Conservation (phyloP, 2,888 invertebrate genomes). For the Latheticus oryzae region DNA sequence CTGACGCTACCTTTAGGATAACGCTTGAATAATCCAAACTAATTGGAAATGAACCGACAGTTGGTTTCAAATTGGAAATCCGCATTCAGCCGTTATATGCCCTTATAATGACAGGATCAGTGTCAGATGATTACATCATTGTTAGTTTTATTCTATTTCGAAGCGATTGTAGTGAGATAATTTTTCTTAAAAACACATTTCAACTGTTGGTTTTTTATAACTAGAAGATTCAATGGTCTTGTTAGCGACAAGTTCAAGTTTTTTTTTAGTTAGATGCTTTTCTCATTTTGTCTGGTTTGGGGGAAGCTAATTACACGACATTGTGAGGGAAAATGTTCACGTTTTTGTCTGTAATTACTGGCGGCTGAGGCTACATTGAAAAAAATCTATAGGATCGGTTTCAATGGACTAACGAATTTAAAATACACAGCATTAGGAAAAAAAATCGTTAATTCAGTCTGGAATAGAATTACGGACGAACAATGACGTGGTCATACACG, state of each 20-base stretch:
- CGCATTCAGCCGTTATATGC: slow-evolving; percentile 42
- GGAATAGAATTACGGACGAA: no score
- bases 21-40: slow-evolving; percentile 37
- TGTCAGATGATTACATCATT: slow-evolving; percentile 43
- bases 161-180: slow-evolving; percentile 6
- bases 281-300: slow-evolving; percentile 4
- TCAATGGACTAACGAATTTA: slow-evolving; percentile 1
- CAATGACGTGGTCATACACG: no score
- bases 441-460: no score
- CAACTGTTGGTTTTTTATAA: not conserved
- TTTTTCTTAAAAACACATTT: slow-evolving; percentile 10
- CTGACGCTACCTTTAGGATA: slow-evolving; percentile 20
- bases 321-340: slow-evolving; percentile 9
- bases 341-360: slow-evolving; percentile 14
- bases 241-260: slow-evolving; percentile 4
- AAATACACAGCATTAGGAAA: no score
- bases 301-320: slow-evolving; percentile 20
- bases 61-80: slow-evolving; percentile 42
- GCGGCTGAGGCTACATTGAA: not conserved
- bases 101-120: slow-evolving; percentile 43
- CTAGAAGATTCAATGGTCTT: slow-evolving; percentile 6
- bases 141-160: slow-evolving; percentile 38
- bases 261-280: slow-evolving; percentile 5
- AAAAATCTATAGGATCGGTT: not conserved
- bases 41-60: slow-evolving; percentile 41